A percentile compares a stretch with the other conserved stretches of the same genome.
phyloP scores from a whole-genome alignment of 2,113 vertebrate genomes.

The Nematolebias whitei region DNA sequence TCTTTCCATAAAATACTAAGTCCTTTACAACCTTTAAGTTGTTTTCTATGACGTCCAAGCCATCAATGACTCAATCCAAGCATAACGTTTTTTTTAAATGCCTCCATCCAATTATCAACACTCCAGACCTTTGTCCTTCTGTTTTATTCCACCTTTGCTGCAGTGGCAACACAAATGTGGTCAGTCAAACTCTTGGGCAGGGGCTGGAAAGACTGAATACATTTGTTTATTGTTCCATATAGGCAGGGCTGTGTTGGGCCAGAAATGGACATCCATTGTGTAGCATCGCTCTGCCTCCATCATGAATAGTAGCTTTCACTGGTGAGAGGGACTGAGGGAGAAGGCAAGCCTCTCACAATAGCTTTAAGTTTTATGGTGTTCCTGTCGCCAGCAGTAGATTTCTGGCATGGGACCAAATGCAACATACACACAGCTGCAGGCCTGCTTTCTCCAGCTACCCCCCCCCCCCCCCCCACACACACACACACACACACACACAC shows the following conservation, averaged over 20 bases:
- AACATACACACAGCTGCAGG: constrained; percentile 67
- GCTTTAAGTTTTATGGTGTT: constrained; percentile 70
- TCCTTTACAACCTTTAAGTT: constrained; percentile 51
- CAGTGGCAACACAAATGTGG: constrained; percentile 31
- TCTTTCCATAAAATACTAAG: constrained; percentile 49
- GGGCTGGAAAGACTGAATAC: constrained; percentile 66
- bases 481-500: constrained; percentile 34
- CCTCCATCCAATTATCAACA: constrained; percentile 6
- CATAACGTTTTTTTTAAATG: constrained; percentile 9
- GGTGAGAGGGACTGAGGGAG: constrained; percentile 36
- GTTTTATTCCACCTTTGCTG: constrained; percentile 36
- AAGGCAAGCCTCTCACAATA: constrained; percentile 69
- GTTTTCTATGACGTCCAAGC: constrained; percentile 59
- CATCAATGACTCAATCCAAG: constrained; percentile 54
- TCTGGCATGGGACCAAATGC: constrained; percentile 65
- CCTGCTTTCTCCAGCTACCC: constrained; percentile 41
- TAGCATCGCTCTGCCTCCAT: constrained; percentile 63
- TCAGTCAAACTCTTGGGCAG: constrained; percentile 38
- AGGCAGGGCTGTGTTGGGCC: constrained; percentile 65
- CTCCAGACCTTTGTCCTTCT: constrained; percentile 38
- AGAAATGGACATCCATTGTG: constrained; percentile 75
- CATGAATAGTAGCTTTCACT: constrained; percentile 80
- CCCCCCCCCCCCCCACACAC: constrained; percentile 25
- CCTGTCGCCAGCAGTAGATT: constrained; percentile 56
- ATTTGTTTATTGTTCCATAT: constrained; percentile 75